Conservation (phyloP, 2,888 invertebrate genomes). For the Drosophila leonis region DNA sequence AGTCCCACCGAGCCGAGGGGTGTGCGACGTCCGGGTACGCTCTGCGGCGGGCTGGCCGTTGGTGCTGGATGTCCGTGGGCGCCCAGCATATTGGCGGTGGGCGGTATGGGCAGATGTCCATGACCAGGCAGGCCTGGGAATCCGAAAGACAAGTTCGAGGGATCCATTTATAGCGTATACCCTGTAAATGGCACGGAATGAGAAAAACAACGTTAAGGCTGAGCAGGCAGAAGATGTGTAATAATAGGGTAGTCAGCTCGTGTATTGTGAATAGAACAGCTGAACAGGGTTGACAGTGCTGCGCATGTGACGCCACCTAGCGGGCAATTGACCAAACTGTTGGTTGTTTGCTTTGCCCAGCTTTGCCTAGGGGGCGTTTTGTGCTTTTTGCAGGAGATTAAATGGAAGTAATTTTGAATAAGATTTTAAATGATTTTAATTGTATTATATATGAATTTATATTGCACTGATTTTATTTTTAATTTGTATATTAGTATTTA, state of each 20-base stretch:
- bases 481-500: too few species aligned
- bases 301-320: conserved; percentile 36
- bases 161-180: conserved; percentile 79
- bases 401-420: background rate
- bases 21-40: conserved; percentile 89
- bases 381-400: background rate
- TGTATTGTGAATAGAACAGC: background rate
- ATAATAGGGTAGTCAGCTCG: conserved; percentile 35
- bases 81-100: conserved; percentile 79
- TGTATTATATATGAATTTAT: background rate
- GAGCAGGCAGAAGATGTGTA: conserved; percentile 31
- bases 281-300: conserved; percentile 36
- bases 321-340: background rate
- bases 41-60: conserved; percentile 86
- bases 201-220: conserved; percentile 16
- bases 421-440: background rate
- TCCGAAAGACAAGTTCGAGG: conserved; percentile 83
- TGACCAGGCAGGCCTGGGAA: conserved; percentile 83
- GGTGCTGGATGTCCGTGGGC: conserved; percentile 82
- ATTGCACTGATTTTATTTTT: too few species aligned
- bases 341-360: background rate
- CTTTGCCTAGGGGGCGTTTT: conserved; percentile 37
- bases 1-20: conserved; percentile 94
- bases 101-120: conserved; percentile 82
- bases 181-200: conserved; percentile 25